Evolutionary conservation across 2,113 vertebrate genomes (phyloP).

Genomic region (Lichenostomus cassidix): DNA sequence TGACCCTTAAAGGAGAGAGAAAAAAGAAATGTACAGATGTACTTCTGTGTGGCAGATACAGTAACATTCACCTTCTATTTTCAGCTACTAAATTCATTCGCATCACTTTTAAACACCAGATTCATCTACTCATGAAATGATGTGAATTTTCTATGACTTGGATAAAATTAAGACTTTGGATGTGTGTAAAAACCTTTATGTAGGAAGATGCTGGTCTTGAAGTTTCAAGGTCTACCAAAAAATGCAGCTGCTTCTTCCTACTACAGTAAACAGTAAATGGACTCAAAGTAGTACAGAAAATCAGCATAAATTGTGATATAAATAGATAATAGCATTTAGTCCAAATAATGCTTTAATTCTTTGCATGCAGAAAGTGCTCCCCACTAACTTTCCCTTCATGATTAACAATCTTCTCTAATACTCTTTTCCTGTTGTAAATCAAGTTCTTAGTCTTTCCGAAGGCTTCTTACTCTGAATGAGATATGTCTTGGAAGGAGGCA

Average conservation of each 20-base stretch:
- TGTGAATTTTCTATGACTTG: neutral
- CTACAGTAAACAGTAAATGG: neutral
- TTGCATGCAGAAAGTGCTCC: neutral
- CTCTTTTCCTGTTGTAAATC: neutral
- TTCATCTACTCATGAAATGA: neutral
- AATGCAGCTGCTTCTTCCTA: neutral
- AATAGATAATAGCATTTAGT: neutral
- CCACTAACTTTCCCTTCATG: neutral
- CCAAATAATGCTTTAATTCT: neutral
- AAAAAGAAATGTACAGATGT: neutral
- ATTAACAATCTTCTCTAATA: neutral
- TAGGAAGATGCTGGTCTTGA: neutral
- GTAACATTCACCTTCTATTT: neutral
- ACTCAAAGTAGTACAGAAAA: neutral
- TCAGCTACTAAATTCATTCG: neutral
- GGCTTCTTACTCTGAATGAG: neutral
- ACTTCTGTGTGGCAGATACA: neutral
- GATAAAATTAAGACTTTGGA: neutral
- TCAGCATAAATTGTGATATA: neutral
- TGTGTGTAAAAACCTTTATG: neutral
- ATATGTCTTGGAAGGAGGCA: neutral
- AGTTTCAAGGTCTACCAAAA: neutral
- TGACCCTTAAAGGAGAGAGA: slow-evolving; percentile 79
- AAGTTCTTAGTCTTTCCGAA: neutral
- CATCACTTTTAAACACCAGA: neutral